Evolutionary conservation across 1,140 invertebrate genomes (phyloP), one percentile per base, ranked within the genome.

Genomic region (Dreissena polymorpha): DNA sequence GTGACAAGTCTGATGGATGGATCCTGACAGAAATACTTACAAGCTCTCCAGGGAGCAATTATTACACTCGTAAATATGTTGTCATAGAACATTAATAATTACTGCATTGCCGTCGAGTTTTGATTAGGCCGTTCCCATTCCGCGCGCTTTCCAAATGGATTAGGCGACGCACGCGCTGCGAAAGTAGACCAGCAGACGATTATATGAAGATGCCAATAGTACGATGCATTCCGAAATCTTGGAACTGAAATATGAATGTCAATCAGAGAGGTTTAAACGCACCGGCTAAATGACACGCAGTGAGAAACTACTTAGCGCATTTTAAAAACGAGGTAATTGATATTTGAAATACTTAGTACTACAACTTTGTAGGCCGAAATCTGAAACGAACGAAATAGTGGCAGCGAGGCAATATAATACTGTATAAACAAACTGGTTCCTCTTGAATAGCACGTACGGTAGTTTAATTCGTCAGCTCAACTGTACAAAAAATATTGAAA

Each of bases 1-100:
- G 76, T 78, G 76, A 78, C 76, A 78, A 73, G 73, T 73, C 68
- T 82, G 79, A 82, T 82, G 73, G 79, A 82, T 82, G 63, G 39
- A 60, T 21, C 16, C 7, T 82, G 79, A 82, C 79, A 74, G 70
- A 57, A 67, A 74, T 67, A 74, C 79, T 82, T 74, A 82, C n/a
- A 70, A 82, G 29, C 21, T 8, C 71, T 55, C 49, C 71, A 74
- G 25, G 79, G 69, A 65, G 39, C 72, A 67, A 82, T 73, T 82
- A 82, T 55, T 67, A n/a, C 49, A 14, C 79, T 74, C 79, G 69
- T 82, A 82, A 82, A 82, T 72, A 71, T 67, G 79, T 82, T 82
- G 79, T 82, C 79, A 82, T 82, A 57, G 29, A 73, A 50, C 29
- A 82, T 74, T 51, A 74, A 82, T 74, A 74, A 72, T 23, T 72